phyloP scores from a whole-genome alignment of 2,113 vertebrate species.

The Mesocricetus auratus region DNA sequence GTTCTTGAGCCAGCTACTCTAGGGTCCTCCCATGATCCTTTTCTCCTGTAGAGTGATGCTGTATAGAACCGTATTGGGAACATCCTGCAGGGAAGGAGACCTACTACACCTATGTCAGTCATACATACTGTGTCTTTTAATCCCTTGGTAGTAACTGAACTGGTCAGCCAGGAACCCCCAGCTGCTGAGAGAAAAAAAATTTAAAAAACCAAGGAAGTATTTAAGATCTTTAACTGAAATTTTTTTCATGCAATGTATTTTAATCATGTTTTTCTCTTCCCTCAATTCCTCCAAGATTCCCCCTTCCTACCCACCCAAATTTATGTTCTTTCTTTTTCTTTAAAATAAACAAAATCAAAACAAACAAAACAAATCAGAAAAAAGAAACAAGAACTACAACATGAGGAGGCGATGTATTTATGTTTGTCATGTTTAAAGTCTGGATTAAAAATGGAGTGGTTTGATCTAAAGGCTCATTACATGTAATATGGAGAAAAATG shows the following conservation, averaged over 20 bases:
- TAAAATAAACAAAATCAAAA: neutral
- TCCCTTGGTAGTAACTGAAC: neutral
- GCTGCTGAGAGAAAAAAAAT: neutral
- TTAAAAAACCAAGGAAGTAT: neutral
- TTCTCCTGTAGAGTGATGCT: neutral
- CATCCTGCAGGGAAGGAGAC: neutral
- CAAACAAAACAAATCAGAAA: neutral
- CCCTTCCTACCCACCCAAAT: neutral
- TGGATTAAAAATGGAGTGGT: neutral
- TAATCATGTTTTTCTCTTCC: neutral
- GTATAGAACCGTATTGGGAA: neutral
- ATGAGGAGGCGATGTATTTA: neutral
- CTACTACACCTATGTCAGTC: neutral
- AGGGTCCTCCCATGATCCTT: rapidly evolving
- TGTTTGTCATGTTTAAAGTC: neutral
- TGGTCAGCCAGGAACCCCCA: neutral
- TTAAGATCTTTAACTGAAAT: neutral
- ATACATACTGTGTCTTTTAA: neutral
- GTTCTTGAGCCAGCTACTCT: neutral
- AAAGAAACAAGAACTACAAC: neutral
- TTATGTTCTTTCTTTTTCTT: neutral
- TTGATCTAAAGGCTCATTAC: conserved; percentile 1
- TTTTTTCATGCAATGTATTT: neutral
- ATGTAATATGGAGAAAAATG: neutral
- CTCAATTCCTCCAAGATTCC: neutral